Conservation (phyloP, 2,888 invertebrate species). For the Watsonalla cultraria region DNA sequence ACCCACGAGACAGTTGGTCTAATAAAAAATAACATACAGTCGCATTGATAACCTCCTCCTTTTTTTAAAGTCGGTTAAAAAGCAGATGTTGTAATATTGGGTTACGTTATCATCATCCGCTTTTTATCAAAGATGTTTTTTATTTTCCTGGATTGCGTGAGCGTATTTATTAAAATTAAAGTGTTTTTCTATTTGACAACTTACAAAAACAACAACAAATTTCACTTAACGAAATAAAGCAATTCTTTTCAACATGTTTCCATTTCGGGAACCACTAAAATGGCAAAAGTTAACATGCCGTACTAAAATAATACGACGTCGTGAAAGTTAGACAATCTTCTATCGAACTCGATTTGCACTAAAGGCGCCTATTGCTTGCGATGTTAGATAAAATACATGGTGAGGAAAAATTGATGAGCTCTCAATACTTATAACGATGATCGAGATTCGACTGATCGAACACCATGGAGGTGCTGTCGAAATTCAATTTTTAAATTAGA, state of each 20-base stretch:
- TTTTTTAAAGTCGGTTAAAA: too few relatives aligned
- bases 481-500: conserved; percentile 5
- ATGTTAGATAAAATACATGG: conserved; percentile 32
- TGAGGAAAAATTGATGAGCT: conserved; percentile 37
- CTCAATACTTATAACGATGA: conserved; percentile 33
- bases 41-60: too few relatives aligned
- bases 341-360: conserved; percentile 43
- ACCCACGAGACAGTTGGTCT: too few relatives aligned
- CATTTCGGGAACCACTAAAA: neutral
- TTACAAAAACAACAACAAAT: neutral
- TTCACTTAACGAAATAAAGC: neutral
- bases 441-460: conserved; percentile 18
- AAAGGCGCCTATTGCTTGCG: conserved; percentile 28
- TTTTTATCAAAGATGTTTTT: too few relatives aligned
- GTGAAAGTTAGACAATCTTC: conserved; percentile 20
- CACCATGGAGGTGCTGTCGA: conserved; percentile 1
- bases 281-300: neutral
- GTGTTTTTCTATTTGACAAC: too few relatives aligned
- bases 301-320: conserved; percentile 3
- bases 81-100: too few relatives aligned
- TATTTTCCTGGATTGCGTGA: too few relatives aligned
- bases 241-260: neutral
- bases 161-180: too few relatives aligned
- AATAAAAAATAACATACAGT: too few relatives aligned
- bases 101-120: too few relatives aligned